Conservation (phyloP, 1,140 invertebrate species). For the Drosophila kurseongensis region DNA sequence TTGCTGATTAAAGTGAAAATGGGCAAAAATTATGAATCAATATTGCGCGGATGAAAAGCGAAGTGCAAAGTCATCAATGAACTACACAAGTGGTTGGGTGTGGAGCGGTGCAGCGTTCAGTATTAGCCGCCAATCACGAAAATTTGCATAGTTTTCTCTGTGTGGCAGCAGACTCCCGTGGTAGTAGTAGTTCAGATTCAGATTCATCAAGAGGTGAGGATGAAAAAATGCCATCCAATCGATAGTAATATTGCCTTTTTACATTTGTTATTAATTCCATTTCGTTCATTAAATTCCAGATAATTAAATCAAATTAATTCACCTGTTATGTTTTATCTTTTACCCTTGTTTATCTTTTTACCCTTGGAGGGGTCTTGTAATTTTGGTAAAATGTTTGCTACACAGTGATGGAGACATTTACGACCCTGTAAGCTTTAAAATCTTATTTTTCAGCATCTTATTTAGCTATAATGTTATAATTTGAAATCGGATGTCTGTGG, state of each 20-base stretch:
- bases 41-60: slow-evolving; percentile 28
- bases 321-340: too few species aligned
- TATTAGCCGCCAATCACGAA: slow-evolving; percentile 22
- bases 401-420: too few species aligned
- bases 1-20: slow-evolving; percentile 67
- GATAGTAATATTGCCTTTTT: background rate
- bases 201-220: background rate
- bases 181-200: slow-evolving; percentile 15
- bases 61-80: slow-evolving; percentile 60
- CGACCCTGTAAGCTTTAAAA: background rate
- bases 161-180: background rate
- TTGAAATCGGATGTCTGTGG: too few species aligned
- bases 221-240: background rate
- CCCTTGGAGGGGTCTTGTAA: too few species aligned
- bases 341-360: too few species aligned
- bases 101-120: background rate
- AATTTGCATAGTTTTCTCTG: slow-evolving; percentile 35
- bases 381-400: too few species aligned
- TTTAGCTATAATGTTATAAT: too few species aligned
- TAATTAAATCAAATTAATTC: slow-evolving; percentile 4
- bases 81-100: slow-evolving; percentile 32
- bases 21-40: slow-evolving; percentile 73
- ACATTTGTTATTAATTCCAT: background rate
- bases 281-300: background rate
- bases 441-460: too few species aligned